Base-by-base conservation (phyloP, 1,140 invertebrate species). In the Chrysopa pallens region DNA sequence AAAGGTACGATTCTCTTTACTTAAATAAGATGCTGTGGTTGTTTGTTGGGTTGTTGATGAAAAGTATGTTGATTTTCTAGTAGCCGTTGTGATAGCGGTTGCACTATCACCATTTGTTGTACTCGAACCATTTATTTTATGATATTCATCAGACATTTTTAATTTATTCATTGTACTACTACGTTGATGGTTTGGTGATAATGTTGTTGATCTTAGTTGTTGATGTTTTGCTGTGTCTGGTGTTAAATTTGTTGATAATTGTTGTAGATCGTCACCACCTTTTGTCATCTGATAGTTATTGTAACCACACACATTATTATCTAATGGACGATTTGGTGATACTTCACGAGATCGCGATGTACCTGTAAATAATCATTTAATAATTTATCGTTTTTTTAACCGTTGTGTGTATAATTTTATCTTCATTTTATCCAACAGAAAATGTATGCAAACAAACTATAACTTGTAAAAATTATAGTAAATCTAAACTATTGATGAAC, bases 271-370 rank as follows among this genome's bases (percentile, higher is more conserved):
- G 17, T 23, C 17, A 23, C 17, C 17, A 3, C 17, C 17, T 23
- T 23, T 23, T 1, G 68, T 66, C 0, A 67, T 53, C 27, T 70
- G 49, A 6, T 61, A 62, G 44, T 63, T 65, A 53, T 70, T 74
- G 57, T 59, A 42, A 58, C 73, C 63, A 53, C 68, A 61, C 61
- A 66, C 58, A 60, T 74, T 69, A 54, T 76, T 58, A 55, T 73
- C 60, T 52, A 64, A 55, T 56, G 63, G 73, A 51, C 67, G 68
- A 52, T 69, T 79, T 45, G 73, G 80, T 46, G 72, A 80, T 45
- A 70, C 77, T 62, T 74, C 80, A 47, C 68, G 66, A 51, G 73
- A 76, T 50, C 69, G 8, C 6, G 31, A 12, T 33, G 31, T 12
- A 11, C 31, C 31, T 23, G 17, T 3, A 23, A 23, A 23, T n/a